Evolutionary conservation across 2,888 invertebrate species (phyloP).

Genomic region (Cenopis cana): DNA sequence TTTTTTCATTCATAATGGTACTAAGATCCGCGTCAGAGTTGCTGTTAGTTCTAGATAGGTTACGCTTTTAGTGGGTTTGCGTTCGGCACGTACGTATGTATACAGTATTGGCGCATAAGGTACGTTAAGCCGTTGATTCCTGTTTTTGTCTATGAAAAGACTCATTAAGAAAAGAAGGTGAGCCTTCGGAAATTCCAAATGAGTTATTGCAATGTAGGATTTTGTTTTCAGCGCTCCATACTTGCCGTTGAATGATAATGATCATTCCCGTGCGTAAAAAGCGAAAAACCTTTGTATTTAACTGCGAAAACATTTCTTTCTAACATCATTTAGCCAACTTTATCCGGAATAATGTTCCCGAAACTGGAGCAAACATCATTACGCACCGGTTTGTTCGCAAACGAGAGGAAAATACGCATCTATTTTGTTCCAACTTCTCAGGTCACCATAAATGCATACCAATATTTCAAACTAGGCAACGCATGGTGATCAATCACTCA

Average conservation of each 20-base stretch:
- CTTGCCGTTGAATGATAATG: slow-evolving; percentile 15
- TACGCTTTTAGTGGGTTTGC: no score
- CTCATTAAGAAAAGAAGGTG: no score
- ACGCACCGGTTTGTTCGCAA: slow-evolving; percentile 38
- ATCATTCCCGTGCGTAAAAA: slow-evolving; percentile 22
- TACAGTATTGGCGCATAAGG: no score
- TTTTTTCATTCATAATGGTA: no score
- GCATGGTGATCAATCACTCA: slow-evolving; percentile 47
- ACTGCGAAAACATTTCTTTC: slow-evolving; percentile 48
- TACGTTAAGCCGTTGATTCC: no score
- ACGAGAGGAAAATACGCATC: slow-evolving; percentile 41
- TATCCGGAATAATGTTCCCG: slow-evolving; percentile 25
- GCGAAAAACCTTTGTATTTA: slow-evolving; percentile 47
- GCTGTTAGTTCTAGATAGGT: no score
- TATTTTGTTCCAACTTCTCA: slow-evolving; percentile 40
- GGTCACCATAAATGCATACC: slow-evolving; percentile 43
- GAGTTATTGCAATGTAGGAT: not conserved
- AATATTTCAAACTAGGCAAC: slow-evolving; percentile 43
- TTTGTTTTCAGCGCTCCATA: slow-evolving; percentile 1
- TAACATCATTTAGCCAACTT: slow-evolving; percentile 43
- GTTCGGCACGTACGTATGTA: no score
- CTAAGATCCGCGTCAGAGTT: no score
- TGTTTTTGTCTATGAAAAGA: no score
- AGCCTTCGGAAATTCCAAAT: no score
- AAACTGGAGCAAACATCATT: slow-evolving; percentile 45